These are phyloP conservation scores for Lasioglossum leucozonium DNA, from an alignment of 2,888 invertebrate genomes.

Conservation along the genomic window DNA sequence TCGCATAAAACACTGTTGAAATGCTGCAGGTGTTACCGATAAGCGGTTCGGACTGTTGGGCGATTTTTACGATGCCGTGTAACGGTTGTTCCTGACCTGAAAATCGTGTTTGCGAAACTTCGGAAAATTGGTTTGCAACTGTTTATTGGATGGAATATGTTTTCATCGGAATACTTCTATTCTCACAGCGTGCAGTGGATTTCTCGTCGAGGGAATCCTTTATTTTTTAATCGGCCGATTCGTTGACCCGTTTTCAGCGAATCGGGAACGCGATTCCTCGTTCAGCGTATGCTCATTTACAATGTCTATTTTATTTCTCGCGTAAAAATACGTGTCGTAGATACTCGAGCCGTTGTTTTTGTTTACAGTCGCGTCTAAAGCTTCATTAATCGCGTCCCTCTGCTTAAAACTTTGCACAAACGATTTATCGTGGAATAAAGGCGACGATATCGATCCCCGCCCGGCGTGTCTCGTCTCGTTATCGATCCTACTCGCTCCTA, in stretches of 20 bases:
- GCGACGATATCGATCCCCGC: constrained; percentile 1
- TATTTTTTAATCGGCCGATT: not conserved
- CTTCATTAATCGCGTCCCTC: constrained; percentile 42
- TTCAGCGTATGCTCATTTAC: not conserved
- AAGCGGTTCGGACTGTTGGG: constrained; percentile 4
- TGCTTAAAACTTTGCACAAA: constrained; percentile 22
- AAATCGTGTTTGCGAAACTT: not conserved
- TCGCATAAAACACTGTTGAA: constrained; percentile 18
- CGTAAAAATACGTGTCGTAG: constrained; percentile 10
- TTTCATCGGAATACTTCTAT: not conserved
- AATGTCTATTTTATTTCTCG: not conserved
- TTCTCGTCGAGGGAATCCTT: not conserved
- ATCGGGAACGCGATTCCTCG: not conserved
- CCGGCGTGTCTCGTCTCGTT: not conserved
- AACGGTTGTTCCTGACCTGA: not conserved
- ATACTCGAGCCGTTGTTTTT: constrained; percentile 26
- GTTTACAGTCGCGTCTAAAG: constrained; percentile 38
- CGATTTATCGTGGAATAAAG: constrained; percentile 34
- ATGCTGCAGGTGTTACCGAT: constrained; percentile 18
- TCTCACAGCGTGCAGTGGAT: not conserved
- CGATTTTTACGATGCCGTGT: not conserved
- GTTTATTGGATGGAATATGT: not conserved
- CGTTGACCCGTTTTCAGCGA: not conserved
- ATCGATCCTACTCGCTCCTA: not conserved
- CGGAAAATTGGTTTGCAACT: not conserved